Evolutionary conservation across 2,797 vertebrate species (phyloP), one percentile per base, ranked within the genome.

Genomic region (Bovichtus variegatus): DNA sequence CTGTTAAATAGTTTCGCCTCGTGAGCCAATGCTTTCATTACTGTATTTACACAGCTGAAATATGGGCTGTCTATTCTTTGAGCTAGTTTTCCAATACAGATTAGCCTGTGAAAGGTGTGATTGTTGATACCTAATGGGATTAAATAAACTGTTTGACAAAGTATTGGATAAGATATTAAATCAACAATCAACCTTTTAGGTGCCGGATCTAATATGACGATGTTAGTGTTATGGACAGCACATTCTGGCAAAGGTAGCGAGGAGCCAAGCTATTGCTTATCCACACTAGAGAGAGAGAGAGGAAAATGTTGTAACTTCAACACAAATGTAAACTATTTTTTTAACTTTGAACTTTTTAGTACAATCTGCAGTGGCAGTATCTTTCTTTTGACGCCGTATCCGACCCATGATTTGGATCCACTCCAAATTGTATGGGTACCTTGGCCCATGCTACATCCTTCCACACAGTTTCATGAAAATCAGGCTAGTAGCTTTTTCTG

Each of bases 81-180:
- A 62, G 31, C 12, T 29, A 34, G 12, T 65, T 74, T 67, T 74
- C 29, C 21, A 76, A 44, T 54, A 16, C 59, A 77, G 12, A 73
- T 43, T 40, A 61, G 44, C 27, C 12, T 19, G 7, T 0, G 1
- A 65, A 64, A 40, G 4, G 9, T 5, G 2, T 47, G 57, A 64
- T 80, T 79, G 11, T 40, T 16, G 13, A 18, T 38, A 34, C 19
- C 27, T 6, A 5, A 2, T 6, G 15, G 13, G 4, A 44, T n/a
- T 31, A 13, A 54, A 54, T 19, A 47, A 9, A 62, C 16, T 9
- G 5, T 77, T 60, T 82, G 65, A n/a, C 57, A 27, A 57, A 55
- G 16, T 19, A 49, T 16, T 38, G 13, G 12, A 57, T 13, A 49
- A 62, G 13, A 77, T 61, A 58, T 77, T 47, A 49, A 53, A 79